Conservation (phyloP, 2,113 vertebrate species). For the Columba livia region DNA sequence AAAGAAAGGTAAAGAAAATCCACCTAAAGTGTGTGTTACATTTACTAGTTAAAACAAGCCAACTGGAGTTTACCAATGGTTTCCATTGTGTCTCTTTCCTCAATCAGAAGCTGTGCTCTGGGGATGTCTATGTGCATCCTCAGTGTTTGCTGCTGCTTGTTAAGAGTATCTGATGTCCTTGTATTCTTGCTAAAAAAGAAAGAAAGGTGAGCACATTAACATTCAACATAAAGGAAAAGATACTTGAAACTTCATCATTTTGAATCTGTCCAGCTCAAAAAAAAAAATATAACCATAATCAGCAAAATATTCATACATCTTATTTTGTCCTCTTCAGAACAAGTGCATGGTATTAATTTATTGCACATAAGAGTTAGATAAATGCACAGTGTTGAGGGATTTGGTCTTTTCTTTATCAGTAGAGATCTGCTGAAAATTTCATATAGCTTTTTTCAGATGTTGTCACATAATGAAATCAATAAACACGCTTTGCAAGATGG, state of each 20-base stretch:
- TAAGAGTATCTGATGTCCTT: constrained; percentile 93
- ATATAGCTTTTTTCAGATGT: not conserved
- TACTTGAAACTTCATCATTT: not conserved
- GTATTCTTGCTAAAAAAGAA: constrained; percentile 90
- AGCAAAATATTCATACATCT: not conserved
- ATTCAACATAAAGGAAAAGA: not conserved
- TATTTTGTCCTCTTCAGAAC: not conserved
- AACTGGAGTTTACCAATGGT: constrained; percentile 86
- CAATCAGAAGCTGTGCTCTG: constrained; percentile 96
- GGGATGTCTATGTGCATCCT: constrained; percentile 99
- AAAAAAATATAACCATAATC: not conserved
- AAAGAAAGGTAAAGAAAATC: not conserved
- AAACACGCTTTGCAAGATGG: not conserved
- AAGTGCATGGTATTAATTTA: not conserved
- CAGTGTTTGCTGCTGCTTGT: constrained; percentile 95
- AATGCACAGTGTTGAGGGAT: not conserved
- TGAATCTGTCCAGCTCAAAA: not conserved
- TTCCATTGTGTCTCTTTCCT: constrained; percentile 98
- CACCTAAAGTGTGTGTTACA: not conserved
- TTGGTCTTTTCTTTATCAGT: not conserved
- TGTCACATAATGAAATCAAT: not conserved
- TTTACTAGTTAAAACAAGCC: not conserved
- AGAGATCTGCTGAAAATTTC: not conserved
- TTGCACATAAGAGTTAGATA: not conserved
- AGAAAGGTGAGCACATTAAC: not conserved